A percentile compares a stretch with the other conserved stretches of the same genome.
These are phyloP conservation scores for Zoanthus sociatus DNA, from an alignment of 92 coral and sea anemone genomes.

Conservation along the genomic window DNA sequence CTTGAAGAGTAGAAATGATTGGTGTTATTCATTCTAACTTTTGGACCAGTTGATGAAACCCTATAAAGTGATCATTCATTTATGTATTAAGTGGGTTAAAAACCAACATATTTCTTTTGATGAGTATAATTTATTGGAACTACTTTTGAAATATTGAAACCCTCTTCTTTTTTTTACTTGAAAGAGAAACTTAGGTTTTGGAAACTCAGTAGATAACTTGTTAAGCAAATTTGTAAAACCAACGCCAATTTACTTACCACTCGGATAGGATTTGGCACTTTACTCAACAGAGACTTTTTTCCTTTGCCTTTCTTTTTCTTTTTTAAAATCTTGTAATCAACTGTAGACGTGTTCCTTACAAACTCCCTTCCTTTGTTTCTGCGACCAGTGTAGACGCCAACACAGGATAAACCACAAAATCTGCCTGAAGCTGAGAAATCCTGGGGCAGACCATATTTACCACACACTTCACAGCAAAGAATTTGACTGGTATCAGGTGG, in stretches of 20 bases:
- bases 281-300: constrained; percentile 48
- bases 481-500: constrained; percentile 84
- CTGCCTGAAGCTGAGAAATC: constrained; percentile 96
- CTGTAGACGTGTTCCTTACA: constrained; percentile 68
- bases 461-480: constrained; percentile 97
- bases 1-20: no score
- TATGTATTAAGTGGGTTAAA: no score
- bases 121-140: no score
- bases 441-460: constrained; percentile 93
- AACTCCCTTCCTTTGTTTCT: constrained; percentile 94
- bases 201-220: no score
- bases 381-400: constrained; percentile 95
- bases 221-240: neutral
- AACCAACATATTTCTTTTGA: no score
- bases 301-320: constrained; percentile 86
- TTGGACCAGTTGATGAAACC: no score
- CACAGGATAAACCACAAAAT: constrained; percentile 96
- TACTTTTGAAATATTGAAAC: no score
- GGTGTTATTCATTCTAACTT: no score
- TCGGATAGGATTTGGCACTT: constrained; percentile 20
- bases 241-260: constrained; percentile 22
- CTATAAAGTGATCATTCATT: no score
- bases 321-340: constrained; percentile 85
- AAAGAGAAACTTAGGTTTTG: no score
- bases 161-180: no score